These are phyloP conservation scores for Aphelinus certus DNA, from an alignment of 1,140 invertebrate genomes.

Conservation along the genomic window DNA sequence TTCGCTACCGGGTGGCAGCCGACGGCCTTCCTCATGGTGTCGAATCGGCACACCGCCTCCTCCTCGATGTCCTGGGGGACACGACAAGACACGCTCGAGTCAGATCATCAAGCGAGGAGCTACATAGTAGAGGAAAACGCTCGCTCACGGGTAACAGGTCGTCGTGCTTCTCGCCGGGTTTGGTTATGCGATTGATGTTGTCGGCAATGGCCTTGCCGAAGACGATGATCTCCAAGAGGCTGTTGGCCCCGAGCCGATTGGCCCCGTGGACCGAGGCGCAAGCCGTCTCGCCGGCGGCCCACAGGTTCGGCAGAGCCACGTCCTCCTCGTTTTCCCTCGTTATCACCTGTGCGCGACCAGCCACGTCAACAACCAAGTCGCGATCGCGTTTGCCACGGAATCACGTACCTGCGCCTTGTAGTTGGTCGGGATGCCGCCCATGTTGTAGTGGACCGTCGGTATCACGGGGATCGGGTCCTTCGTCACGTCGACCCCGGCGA, in stretches of 20 bases:
- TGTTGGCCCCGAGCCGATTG: conserved; percentile 87
- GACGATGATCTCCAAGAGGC: conserved; percentile 84
- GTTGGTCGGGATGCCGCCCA: conserved; percentile 88
- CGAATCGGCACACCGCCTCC: conserved; percentile 76
- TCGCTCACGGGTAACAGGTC: conserved; percentile 56
- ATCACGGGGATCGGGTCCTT: conserved; percentile 87
- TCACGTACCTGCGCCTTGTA: conserved; percentile 78
- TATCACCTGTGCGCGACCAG: conserved; percentile 61
- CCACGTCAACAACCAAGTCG: background rate
- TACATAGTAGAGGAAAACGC: no score
- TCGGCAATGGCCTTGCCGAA: conserved; percentile 84
- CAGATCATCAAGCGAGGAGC: no score
- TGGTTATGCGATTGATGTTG: conserved; percentile 73
- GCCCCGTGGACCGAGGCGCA: conserved; percentile 83
- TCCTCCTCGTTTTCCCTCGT: conserved; percentile 67
- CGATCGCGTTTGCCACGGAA: background rate
- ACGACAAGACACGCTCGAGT: no score
- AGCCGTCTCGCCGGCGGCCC: conserved; percentile 66
- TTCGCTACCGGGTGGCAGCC: conserved; percentile 73
- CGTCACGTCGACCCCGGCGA: conserved; percentile 85
- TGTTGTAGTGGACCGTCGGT: conserved; percentile 90
- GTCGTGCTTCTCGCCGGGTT: conserved; percentile 73
- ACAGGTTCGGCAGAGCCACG: conserved; percentile 66
- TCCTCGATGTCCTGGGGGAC: conserved; percentile 72
- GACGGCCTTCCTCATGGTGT: conserved; percentile 71